phyloP scores from a whole-genome alignment of 1,140 invertebrate species.

The Magallana ariakensis region DNA sequence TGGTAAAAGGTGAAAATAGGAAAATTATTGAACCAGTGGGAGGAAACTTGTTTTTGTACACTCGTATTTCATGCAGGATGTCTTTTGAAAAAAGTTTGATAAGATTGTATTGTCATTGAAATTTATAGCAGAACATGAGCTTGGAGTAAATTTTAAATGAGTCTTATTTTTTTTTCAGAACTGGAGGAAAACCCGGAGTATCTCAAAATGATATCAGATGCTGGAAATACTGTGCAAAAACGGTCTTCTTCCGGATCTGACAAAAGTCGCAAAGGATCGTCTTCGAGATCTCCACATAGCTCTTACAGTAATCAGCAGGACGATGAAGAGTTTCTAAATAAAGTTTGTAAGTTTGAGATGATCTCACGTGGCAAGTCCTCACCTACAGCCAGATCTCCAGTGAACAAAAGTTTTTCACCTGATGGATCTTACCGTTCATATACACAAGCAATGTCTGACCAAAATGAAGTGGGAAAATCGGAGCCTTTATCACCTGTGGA shows the following conservation, averaged over 20 bases:
- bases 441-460: constrained; percentile 6
- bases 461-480: neutral
- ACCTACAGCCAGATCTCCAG: constrained; percentile 60
- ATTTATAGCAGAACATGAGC: neutral
- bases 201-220: constrained; percentile 75
- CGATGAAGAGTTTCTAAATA: constrained; percentile 75
- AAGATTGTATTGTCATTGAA: neutral
- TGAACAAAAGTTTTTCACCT: constrained; percentile 45
- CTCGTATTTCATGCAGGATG: neutral
- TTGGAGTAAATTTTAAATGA: neutral
- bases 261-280: constrained; percentile 30
- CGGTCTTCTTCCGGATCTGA: constrained; percentile 55
- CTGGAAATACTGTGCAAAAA: constrained; percentile 55
- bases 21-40: neutral
- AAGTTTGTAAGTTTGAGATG: constrained; percentile 78
- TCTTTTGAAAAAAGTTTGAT: neutral
- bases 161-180: constrained; percentile 63
- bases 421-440: constrained; percentile 34
- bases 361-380: constrained; percentile 70
- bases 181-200: constrained; percentile 74
- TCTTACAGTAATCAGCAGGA: constrained; percentile 67
- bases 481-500: constrained; percentile 12
- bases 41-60: neutral
- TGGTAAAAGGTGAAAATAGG: neutral
- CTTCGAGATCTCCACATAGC: neutral